Conservation (phyloP, 2,888 invertebrate species). For the Tanypteryx hageni region DNA sequence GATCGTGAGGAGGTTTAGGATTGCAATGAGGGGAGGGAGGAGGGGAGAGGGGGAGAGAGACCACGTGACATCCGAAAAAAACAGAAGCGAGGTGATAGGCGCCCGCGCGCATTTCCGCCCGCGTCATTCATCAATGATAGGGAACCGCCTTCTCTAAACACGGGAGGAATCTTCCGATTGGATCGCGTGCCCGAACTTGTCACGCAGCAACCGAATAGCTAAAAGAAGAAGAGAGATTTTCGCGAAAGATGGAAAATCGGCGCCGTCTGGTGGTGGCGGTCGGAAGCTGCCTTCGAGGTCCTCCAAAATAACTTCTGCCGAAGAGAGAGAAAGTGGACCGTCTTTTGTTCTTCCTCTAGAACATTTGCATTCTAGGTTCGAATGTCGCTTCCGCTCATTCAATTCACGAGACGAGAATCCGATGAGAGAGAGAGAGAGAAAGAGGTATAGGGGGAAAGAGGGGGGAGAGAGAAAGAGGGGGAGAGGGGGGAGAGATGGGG, state of each 20-base stretch:
- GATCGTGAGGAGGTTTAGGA: not conserved
- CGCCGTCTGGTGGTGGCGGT: not conserved
- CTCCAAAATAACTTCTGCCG: not conserved
- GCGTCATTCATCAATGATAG: too few relatives aligned
- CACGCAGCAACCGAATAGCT: too few relatives aligned
- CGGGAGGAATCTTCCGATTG: too few relatives aligned
- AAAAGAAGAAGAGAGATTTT: not conserved
- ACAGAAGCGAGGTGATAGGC: too few relatives aligned
- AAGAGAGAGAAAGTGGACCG: not conserved
- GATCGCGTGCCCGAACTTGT: too few relatives aligned
- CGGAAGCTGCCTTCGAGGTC: not conserved
- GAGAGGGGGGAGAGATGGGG: too few relatives aligned
- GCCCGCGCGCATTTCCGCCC: too few relatives aligned
- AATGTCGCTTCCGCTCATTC: conserved; percentile 42
- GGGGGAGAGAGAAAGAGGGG: too few relatives aligned
- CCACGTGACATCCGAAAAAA: too few relatives aligned
- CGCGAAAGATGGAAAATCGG: too few relatives aligned
- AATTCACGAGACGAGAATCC: not conserved
- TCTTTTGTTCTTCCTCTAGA: not conserved
- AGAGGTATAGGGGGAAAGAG: not conserved
- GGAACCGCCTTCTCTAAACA: too few relatives aligned
- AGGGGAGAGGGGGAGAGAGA: not conserved
- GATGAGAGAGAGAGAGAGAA: not conserved
- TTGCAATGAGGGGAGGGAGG: not conserved
- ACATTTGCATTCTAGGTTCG: conserved; percentile 55